These are phyloP conservation scores for Odobenus rosmarus DNA, from an alignment of 2,113 vertebrate genomes.

Conservation along the genomic window DNA sequence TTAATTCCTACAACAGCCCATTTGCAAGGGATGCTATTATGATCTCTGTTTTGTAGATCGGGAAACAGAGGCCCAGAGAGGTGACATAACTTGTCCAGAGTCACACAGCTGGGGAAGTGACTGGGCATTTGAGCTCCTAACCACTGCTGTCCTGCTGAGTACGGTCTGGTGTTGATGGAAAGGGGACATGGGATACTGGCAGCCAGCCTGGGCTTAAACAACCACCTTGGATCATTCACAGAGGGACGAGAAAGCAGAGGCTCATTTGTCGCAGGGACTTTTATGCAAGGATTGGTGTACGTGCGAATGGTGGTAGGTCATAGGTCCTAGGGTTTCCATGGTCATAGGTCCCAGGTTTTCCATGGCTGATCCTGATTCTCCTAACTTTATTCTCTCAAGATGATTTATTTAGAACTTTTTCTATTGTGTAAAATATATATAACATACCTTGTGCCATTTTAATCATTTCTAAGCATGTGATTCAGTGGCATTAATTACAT, in stretches of 20 bases:
- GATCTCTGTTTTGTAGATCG: neutral
- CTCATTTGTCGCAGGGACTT: neutral
- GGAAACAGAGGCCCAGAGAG: neutral
- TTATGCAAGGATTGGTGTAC: neutral
- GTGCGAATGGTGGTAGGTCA: neutral
- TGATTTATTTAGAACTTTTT: neutral
- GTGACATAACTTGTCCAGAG: neutral
- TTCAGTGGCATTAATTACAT: neutral
- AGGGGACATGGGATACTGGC: fast-evolving
- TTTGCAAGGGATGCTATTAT: neutral
- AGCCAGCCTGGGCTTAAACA: neutral
- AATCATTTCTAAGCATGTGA: neutral
- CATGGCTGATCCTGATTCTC: neutral
- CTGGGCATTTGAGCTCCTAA: neutral
- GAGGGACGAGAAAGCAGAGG: neutral
- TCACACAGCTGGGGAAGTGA: neutral
- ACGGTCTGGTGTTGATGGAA: neutral
- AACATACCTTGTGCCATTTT: neutral
- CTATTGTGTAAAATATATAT: neutral
- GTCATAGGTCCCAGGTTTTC: neutral
- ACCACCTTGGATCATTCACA: neutral
- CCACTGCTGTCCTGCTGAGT: neutral
- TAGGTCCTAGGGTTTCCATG: neutral
- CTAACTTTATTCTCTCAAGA: neutral
- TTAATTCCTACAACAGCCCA: neutral